Evolutionary conservation across 2,888 invertebrate species (phyloP).

Genomic region (Drosophila colorata): DNA sequence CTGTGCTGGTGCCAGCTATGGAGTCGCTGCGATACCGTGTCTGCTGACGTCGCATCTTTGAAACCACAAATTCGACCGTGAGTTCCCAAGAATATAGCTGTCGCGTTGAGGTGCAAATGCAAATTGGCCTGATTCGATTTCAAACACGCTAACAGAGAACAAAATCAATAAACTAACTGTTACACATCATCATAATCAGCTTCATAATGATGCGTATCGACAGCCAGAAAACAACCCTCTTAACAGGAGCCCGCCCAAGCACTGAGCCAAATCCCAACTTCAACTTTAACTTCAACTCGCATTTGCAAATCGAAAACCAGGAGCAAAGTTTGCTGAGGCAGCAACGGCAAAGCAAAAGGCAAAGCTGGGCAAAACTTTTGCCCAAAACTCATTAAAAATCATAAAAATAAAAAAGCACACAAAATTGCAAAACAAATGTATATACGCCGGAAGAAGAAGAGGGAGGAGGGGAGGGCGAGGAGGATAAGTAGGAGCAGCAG

Average conservation of each 20-base stretch:
- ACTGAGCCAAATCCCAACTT: conserved; percentile 11
- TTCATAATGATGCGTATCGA: conserved; percentile 36
- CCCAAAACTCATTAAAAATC: conserved; percentile 75
- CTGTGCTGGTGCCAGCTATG: conserved; percentile 56
- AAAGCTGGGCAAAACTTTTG: conserved; percentile 50
- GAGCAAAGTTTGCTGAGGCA: conserved; percentile 42
- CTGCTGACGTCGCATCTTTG: conserved; percentile 75
- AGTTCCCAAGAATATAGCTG: neutral
- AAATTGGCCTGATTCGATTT: conserved; percentile 43
- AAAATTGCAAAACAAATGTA: conserved; percentile 3
- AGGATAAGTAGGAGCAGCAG: neutral
- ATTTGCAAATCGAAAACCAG: conserved; percentile 27
- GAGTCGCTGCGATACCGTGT: conserved; percentile 75
- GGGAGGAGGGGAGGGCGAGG: neutral
- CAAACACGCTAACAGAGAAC: conserved; percentile 11
- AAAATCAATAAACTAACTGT: conserved; percentile 59
- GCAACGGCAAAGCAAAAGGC: conserved; percentile 10
- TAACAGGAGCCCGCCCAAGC: neutral
- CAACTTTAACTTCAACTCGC: conserved; percentile 12
- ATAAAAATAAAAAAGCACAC: conserved; percentile 31
- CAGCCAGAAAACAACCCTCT: conserved; percentile 46
- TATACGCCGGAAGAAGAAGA: neutral
- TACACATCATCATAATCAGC: conserved; percentile 24
- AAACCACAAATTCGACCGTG: conserved; percentile 14
- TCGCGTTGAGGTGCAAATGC: conserved; percentile 4